Evolutionary conservation across 2,113 vertebrate species (phyloP), one percentile per base, ranked within the genome.

Genomic region (Microcebus lehilahytsara): DNA sequence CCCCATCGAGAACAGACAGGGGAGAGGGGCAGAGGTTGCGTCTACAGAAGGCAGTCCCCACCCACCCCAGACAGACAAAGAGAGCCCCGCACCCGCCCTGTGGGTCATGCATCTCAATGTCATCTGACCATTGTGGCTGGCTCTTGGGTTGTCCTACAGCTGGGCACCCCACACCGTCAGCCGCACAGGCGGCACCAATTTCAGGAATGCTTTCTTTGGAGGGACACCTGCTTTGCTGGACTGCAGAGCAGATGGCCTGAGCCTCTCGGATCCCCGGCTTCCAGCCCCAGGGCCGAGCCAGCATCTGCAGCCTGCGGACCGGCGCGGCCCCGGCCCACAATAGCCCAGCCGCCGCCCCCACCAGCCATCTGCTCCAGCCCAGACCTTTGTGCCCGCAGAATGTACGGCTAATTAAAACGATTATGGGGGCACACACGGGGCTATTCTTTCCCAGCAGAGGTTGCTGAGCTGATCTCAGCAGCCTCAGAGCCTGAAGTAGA

Each of bases 361-460:
- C 69, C 93, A 2, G 27, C 98, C 99, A 99, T 99, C 99, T 99
- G 99, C 98, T 98, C 40, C 83, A 66, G 87, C 0, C 6, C 91
- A 93, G 97, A 98, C 51, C 98, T 98, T 98, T 98, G 96, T 98
- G 97, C 97, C 97, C 0, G 8, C 49, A n/a, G 97, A 97, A 97
- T 97, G 98, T 97, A 98, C 0, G 0, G 98, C 98, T 98, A 98
- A 99, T 98, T 98, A 98, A 98, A 93, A 96, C 0, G 60, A 96
- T 0, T 94, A 96, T 19, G 56, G 97, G 84, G 88, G 97, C 81
- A 0, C 89, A 42, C 6, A 19, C 25, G 4, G n/a, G 80, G 62
- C 93, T 34, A 46, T 46, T 95, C 83, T 20, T 94, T 93, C 17
- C 71, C 12, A 0, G 40, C 85, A 37, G 49, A 72, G 89, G 88